Evolutionary conservation across 2,113 vertebrate genomes (phyloP).

Genomic region (Menura novaehollandiae): DNA sequence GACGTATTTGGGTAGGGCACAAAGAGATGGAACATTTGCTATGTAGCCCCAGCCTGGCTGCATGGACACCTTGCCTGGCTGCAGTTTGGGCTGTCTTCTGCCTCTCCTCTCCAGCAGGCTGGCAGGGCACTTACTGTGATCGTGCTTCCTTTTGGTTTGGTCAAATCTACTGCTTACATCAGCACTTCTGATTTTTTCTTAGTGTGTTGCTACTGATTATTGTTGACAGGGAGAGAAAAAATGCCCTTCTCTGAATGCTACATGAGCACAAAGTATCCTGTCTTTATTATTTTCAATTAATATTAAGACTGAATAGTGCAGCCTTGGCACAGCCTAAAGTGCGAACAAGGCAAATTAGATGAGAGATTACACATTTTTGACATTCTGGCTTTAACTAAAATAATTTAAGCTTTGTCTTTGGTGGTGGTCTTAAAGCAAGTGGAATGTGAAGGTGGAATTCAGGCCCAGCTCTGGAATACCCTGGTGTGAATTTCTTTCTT

Average conservation of each 20-base stretch:
- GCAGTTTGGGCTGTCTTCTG: background rate
- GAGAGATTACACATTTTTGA: constrained; percentile 26
- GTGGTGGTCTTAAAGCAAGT: constrained; percentile 46
- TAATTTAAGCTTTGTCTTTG: constrained; percentile 34
- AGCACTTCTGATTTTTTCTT: background rate
- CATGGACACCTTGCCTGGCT: background rate
- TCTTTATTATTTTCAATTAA: constrained; percentile 7
- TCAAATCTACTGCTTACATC: background rate
- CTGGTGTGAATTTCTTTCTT: constrained; percentile 62
- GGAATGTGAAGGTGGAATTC: constrained; percentile 55
- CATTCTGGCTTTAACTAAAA: constrained; percentile 40
- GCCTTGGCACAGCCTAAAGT: background rate
- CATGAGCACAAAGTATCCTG: background rate
- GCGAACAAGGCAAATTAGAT: background rate
- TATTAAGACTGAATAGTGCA: background rate
- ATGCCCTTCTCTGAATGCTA: background rate
- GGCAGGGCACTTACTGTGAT: background rate
- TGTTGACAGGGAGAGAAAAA: background rate
- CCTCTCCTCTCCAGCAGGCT: background rate
- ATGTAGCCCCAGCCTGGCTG: background rate
- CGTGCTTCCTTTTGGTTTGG: background rate
- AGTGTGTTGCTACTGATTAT: background rate
- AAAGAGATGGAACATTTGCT: background rate
- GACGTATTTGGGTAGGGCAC: background rate
- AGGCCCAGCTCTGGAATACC: background rate